A percentile compares a stretch with the other conserved stretches of the same genome.
Conservation (phyloP, 2,113 vertebrate genomes). For the Heterochromis multidens region DNA sequence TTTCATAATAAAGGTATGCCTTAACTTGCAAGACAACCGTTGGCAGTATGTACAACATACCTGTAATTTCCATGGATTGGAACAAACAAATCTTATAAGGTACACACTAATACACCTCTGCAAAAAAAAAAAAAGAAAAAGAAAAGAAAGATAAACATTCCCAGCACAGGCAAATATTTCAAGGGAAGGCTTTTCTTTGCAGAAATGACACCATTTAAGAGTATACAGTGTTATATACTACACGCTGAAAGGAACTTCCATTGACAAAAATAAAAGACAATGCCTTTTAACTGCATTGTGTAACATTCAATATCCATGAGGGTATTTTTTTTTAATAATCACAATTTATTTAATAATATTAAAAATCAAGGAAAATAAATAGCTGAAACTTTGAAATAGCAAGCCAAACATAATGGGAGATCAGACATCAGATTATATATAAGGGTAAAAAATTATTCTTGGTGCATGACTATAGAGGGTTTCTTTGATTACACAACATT, state of each 20-base stretch:
- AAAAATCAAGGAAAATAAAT: slow-evolving; percentile 58
- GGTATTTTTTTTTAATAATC: slow-evolving; percentile 13
- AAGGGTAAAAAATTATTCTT: slow-evolving; percentile 52
- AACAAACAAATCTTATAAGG: slow-evolving; percentile 82
- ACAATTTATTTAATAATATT: slow-evolving; percentile 41
- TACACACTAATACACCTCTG: slow-evolving; percentile 77
- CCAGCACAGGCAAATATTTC: slow-evolving; percentile 68
- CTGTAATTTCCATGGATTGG: slow-evolving; percentile 91
- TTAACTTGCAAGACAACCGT: slow-evolving; percentile 95
- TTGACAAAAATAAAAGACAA: slow-evolving; percentile 64
- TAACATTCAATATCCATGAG: slow-evolving; percentile 71
- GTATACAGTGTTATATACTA: slow-evolving; percentile 71
- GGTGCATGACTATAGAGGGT: slow-evolving; percentile 60
- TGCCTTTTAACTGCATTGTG: slow-evolving; percentile 65
- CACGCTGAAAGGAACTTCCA: slow-evolving; percentile 66
- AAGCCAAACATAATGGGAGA: slow-evolving; percentile 48
- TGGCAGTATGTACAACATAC: slow-evolving; percentile 99
- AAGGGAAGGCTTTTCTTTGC: slow-evolving; percentile 59
- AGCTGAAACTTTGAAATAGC: slow-evolving; percentile 49
- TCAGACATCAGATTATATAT: slow-evolving; percentile 38
- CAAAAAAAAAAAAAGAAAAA: slow-evolving; percentile 38
- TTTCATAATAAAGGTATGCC: slow-evolving; percentile 95
- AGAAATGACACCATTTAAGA: slow-evolving; percentile 70
- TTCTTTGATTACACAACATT: slow-evolving; percentile 57
- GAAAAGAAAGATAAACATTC: slow-evolving; percentile 58